Evolutionary conservation across 2,113 vertebrate genomes (phyloP).

Genomic region (Phalacrocorax carbo): DNA sequence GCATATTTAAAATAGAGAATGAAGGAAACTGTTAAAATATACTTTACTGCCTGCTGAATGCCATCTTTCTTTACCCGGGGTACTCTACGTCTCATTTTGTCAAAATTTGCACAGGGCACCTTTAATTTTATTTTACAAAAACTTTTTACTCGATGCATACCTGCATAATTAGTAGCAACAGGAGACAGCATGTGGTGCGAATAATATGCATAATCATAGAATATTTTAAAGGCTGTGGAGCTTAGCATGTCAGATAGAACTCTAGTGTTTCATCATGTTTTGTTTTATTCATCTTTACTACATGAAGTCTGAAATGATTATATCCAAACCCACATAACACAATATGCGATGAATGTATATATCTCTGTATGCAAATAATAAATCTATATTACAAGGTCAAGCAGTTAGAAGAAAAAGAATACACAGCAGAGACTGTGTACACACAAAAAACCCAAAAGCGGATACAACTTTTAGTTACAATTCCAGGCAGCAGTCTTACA

Average conservation of each 20-base stretch:
- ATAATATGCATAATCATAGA: neutral
- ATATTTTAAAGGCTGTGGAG: neutral
- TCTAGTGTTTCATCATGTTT: neutral
- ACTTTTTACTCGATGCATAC: rapidly evolving
- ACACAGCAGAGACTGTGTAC: neutral
- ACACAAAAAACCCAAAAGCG: rapidly evolving
- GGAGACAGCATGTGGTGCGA: neutral
- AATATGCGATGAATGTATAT: neutral
- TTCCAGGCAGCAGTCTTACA: neutral
- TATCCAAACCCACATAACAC: neutral
- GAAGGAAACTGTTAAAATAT: neutral
- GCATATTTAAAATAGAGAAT: neutral
- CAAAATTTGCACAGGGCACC: neutral
- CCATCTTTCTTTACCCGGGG: neutral
- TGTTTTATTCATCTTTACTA: neutral
- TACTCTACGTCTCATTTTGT: rapidly evolving
- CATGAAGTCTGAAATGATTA: neutral
- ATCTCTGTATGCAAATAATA: neutral
- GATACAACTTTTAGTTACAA: neutral
- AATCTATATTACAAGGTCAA: neutral
- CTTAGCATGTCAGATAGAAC: too few relatives aligned
- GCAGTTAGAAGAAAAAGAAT: neutral
- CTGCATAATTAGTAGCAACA: neutral
- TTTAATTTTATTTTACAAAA: neutral
- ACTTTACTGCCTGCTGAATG: neutral